Evolutionary conservation across 2,888 invertebrate species (phyloP).

Genomic region (Diplolepis rosae): DNA sequence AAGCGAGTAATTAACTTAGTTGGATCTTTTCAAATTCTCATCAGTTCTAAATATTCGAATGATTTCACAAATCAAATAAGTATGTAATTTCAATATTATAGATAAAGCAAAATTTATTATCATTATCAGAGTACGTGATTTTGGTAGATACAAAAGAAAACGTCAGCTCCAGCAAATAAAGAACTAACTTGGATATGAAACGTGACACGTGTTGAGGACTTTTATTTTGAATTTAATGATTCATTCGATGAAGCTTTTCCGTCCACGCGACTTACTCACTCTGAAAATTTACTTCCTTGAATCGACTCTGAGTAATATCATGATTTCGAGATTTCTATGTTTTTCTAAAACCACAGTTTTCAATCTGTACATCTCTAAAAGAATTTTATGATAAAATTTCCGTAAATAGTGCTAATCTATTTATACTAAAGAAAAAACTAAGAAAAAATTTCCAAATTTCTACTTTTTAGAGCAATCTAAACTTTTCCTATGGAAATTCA

Average conservation of each 20-base stretch:
- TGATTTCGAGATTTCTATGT: not conserved
- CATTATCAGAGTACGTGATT: not conserved
- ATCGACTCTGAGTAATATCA: not conserved
- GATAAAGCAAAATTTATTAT: no score
- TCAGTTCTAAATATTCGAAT: no score
- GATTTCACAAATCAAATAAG: no score
- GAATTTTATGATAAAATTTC: no score
- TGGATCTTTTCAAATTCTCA: no score
- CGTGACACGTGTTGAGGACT: constrained; percentile 11
- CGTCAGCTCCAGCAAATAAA: not conserved
- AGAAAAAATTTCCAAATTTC: no score
- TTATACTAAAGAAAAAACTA: no score
- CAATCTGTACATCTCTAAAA: no score
- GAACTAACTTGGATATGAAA: not conserved
- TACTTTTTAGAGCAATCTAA: not conserved
- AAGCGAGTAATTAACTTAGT: no score
- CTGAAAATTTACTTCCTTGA: not conserved
- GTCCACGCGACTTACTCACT: constrained; percentile 8
- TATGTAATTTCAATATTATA: no score
- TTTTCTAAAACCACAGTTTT: not conserved
- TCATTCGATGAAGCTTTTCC: constrained; percentile 9
- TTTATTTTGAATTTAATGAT: constrained; percentile 1
- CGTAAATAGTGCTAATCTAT: no score
- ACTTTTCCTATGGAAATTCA: no score
- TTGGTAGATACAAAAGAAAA: not conserved